These are phyloP conservation scores for Zaprionus tsacasi DNA, from an alignment of 1,140 invertebrate species.

Conservation along the genomic window DNA sequence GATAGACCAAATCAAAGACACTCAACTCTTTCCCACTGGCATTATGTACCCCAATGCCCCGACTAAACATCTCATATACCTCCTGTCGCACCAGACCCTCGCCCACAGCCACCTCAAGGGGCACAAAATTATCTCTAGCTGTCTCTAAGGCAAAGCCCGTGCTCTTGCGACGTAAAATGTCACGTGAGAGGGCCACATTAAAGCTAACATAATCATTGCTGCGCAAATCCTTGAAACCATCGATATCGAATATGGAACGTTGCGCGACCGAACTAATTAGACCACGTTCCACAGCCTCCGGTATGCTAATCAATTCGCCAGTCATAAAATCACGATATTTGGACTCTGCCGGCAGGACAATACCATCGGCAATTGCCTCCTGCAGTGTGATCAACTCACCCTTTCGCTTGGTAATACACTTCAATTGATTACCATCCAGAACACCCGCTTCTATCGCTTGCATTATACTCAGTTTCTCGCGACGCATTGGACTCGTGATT, in stretches of 20 bases:
- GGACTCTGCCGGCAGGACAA: conserved; percentile 90
- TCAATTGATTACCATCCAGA: conserved; percentile 91
- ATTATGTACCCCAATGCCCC: conserved; percentile 92
- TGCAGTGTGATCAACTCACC: conserved; percentile 92
- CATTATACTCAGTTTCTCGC: conserved; percentile 90
- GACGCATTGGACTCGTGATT: conserved; percentile 92
- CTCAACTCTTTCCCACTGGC: conserved; percentile 89
- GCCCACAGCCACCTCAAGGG: conserved; percentile 88
- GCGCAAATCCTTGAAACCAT: conserved; percentile 93
- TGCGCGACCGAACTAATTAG: conserved; percentile 94
- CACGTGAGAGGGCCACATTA: conserved; percentile 92
- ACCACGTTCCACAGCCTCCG: conserved; percentile 93
- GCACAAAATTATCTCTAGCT: conserved; percentile 90
- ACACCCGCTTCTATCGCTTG: conserved; percentile 94
- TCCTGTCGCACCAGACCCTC: conserved; percentile 89
- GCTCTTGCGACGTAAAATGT: conserved; percentile 90
- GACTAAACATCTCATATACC: conserved; percentile 93
- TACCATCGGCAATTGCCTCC: conserved; percentile 91
- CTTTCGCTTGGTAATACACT: conserved; percentile 93
- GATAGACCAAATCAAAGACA: conserved; percentile 93
- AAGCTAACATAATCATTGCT: conserved; percentile 94
- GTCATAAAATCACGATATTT: conserved; percentile 90
- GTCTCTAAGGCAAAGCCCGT: conserved; percentile 90
- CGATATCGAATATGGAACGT: conserved; percentile 96
- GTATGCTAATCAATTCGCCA: conserved; percentile 89